phyloP scores from a whole-genome alignment of 2,888 invertebrate species.

The Sesia apiformis region DNA sequence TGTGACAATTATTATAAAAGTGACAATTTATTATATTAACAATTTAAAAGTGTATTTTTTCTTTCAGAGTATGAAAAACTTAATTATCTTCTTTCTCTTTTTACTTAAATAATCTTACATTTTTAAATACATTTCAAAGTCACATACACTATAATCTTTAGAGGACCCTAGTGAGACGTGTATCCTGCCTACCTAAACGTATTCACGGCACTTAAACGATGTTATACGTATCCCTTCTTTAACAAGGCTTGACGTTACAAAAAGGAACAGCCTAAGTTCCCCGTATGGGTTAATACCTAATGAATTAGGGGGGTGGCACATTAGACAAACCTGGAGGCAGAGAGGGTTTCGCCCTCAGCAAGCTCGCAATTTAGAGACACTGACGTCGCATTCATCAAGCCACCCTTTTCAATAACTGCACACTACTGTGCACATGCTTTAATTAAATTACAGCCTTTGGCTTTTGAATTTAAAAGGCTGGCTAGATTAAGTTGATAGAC shows the following conservation, averaged over 20 bases:
- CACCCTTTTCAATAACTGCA: slow-evolving; percentile 22
- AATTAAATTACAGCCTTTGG: background rate
- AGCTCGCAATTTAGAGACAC: slow-evolving; percentile 25
- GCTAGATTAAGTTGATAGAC: no score
- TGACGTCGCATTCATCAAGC: slow-evolving; percentile 23
- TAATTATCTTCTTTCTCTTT: no score
- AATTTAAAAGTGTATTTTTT: no score
- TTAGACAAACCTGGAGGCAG: background rate
- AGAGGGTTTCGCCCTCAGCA: background rate
- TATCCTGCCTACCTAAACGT: slow-evolving; percentile 21
- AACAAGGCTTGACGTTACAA: slow-evolving; percentile 16
- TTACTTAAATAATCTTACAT: no score
- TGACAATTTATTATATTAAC: no score
- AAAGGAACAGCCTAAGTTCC: slow-evolving; percentile 37
- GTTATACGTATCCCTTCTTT: slow-evolving; percentile 27
- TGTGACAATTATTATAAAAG: no score
- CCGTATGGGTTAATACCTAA: slow-evolving; percentile 31
- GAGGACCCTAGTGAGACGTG: background rate
- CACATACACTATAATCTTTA: no score
- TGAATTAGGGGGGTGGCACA: slow-evolving; percentile 26
- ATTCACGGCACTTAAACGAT: slow-evolving; percentile 31
- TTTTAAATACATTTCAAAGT: no score
- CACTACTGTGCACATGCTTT: background rate
- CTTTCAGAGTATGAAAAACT: no score
- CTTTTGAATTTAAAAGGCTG: background rate